phyloP scores from a whole-genome alignment of 2,888 invertebrate species.

The Platycheirus albimanus region DNA sequence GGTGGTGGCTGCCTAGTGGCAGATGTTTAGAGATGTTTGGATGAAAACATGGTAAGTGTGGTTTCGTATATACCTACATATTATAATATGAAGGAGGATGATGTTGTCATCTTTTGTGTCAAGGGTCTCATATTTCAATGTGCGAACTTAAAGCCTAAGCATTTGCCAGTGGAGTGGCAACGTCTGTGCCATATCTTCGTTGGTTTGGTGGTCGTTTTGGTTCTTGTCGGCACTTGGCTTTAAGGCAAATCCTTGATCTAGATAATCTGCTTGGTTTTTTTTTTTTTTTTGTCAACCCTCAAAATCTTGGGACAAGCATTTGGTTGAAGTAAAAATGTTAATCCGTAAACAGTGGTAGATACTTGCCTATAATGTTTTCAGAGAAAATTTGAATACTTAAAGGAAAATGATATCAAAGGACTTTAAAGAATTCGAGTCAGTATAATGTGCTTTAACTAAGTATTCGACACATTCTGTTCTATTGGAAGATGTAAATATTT shows the following conservation, averaged over 20 bases:
- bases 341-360: background rate
- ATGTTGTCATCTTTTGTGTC: conserved; percentile 64
- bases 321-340: background rate
- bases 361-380: too few species aligned
- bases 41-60: too few species aligned
- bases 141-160: conserved; percentile 66
- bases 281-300: conserved; percentile 3
- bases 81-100: background rate
- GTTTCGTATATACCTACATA: too few species aligned
- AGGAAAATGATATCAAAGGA: too few species aligned
- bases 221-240: conserved; percentile 44
- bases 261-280: conserved; percentile 52
- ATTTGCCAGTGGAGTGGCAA: conserved; percentile 14
- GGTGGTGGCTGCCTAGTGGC: background rate
- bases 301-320: background rate
- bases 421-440: too few species aligned
- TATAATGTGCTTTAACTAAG: too few species aligned
- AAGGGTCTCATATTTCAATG: conserved; percentile 72
- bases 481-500: too few species aligned
- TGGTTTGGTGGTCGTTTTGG: conserved; percentile 47
- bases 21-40: background rate
- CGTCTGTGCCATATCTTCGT: conserved; percentile 37
- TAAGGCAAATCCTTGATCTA: conserved; percentile 68
- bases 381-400: too few species aligned
- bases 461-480: too few species aligned